Percentiles rank a stretch among this genome's conserved stretches.
These are phyloP conservation scores for Chaenogobius annularis DNA, from an alignment of 2,113 vertebrate genomes.

Conservation along the genomic window DNA sequence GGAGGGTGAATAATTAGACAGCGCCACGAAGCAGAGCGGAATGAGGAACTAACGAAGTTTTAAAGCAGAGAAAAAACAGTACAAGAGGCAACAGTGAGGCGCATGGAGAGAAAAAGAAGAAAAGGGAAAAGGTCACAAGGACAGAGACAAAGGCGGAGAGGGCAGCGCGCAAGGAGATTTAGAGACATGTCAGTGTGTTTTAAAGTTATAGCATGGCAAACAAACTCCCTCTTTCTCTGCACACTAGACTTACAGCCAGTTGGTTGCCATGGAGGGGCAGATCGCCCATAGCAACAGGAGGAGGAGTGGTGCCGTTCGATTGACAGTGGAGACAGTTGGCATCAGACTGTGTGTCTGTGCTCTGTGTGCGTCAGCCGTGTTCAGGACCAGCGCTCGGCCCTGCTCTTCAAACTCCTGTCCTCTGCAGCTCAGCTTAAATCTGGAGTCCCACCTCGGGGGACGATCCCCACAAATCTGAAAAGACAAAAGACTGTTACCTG, in stretches of 20 bases:
- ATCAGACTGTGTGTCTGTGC: slow-evolving; percentile 82
- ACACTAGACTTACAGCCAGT: slow-evolving; percentile 81
- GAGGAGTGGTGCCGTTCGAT: slow-evolving; percentile 82
- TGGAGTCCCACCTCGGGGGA: slow-evolving; percentile 58
- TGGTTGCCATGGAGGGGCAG: slow-evolving; percentile 82
- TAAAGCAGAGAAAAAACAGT: slow-evolving; percentile 54
- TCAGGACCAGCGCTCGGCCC: slow-evolving; percentile 56
- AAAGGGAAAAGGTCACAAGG: slow-evolving; percentile 65
- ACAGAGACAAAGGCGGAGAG: slow-evolving; percentile 68
- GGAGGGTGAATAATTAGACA: slow-evolving; percentile 32
- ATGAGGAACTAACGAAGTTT: slow-evolving; percentile 50
- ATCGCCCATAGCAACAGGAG: slow-evolving; percentile 85
- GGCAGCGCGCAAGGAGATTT: slow-evolving; percentile 66
- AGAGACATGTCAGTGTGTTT: slow-evolving; percentile 77
- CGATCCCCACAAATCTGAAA: slow-evolving; percentile 77
- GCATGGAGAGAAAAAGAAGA: slow-evolving; percentile 50
- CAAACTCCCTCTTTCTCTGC: slow-evolving; percentile 65
- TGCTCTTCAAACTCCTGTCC: slow-evolving; percentile 36
- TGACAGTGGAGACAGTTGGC: slow-evolving; percentile 82
- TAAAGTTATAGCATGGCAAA: slow-evolving; percentile 81
- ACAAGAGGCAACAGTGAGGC: slow-evolving; percentile 43
- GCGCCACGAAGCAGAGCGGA: slow-evolving; percentile 23
- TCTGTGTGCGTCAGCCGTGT: slow-evolving; percentile 66
- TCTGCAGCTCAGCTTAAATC: slow-evolving; percentile 23
- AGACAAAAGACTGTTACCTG: neutral